Evolutionary conservation across 1,140 invertebrate species (phyloP).

Genomic region (Pseudomyrmex concolor): DNA sequence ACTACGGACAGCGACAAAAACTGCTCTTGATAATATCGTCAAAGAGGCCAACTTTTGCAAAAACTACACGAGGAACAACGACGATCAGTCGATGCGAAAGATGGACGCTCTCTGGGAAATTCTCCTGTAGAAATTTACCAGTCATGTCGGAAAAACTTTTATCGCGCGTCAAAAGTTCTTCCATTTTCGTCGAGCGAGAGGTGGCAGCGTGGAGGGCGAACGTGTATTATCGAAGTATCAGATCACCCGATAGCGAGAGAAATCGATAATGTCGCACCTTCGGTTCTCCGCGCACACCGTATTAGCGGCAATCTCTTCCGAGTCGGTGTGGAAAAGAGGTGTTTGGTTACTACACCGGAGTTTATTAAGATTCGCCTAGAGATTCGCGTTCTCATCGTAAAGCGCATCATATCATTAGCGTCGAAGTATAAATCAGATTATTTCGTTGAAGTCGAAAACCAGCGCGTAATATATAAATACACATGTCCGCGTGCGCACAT

Average conservation of each 20-base stretch:
- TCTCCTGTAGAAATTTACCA: slow-evolving; percentile 3
- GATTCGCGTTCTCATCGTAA: slow-evolving; percentile 20
- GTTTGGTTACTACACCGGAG: slow-evolving; percentile 21
- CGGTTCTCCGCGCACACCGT: slow-evolving; percentile 38
- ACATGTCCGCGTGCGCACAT: no score
- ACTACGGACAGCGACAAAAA: neutral
- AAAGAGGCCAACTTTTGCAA: neutral
- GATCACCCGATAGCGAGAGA: slow-evolving; percentile 63
- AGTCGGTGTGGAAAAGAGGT: slow-evolving; percentile 29
- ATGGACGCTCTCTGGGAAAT: slow-evolving; percentile 5
- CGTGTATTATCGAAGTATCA: slow-evolving; percentile 68
- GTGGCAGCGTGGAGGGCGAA: slow-evolving; percentile 12
- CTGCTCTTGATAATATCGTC: slow-evolving; percentile 26
- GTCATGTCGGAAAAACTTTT: slow-evolving; percentile 55
- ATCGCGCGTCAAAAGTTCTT: slow-evolving; percentile 67
- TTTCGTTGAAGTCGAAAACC: no score
- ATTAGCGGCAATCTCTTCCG: slow-evolving; percentile 52
- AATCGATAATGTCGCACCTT: slow-evolving; percentile 66
- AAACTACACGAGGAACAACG: slow-evolving; percentile 6
- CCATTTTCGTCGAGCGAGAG: slow-evolving; percentile 25
- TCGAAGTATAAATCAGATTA: neutral
- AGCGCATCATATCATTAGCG: slow-evolving; percentile 10
- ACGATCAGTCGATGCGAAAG: slow-evolving; percentile 50
- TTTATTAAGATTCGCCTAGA: slow-evolving; percentile 64
- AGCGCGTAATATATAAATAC: no score